phyloP scores from a whole-genome alignment of 2,888 invertebrate genomes.

The Actias luna region DNA sequence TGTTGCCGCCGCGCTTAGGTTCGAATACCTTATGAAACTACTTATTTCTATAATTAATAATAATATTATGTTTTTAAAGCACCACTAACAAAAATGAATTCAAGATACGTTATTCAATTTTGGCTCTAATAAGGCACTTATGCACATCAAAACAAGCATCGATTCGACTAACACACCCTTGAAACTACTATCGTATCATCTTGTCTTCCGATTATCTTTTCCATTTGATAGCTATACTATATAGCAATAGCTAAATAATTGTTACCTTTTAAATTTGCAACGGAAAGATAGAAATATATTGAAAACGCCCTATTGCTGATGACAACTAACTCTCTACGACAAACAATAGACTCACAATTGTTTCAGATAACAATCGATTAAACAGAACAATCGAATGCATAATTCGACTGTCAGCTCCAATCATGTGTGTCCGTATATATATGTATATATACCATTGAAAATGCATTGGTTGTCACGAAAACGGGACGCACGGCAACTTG shows the following conservation, averaged over 20 bases:
- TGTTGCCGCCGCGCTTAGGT: too few species aligned
- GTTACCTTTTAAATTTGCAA: background rate
- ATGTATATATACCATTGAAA: background rate
- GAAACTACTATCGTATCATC: too few species aligned
- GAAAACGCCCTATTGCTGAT: background rate
- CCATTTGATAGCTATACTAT: too few species aligned
- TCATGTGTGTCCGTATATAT: background rate
- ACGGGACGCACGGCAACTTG: slow-evolving; percentile 1
- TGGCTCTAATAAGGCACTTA: too few species aligned
- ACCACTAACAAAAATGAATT: too few species aligned
- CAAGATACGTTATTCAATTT: too few species aligned
- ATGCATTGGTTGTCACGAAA: background rate
- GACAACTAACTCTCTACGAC: background rate
- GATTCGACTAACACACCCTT: too few species aligned
- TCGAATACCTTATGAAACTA: too few species aligned
- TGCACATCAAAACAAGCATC: too few species aligned
- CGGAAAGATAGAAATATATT: background rate
- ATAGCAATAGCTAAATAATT: background rate
- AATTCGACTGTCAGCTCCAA: background rate
- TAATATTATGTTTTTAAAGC: too few species aligned
- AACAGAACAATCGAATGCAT: slow-evolving; percentile 3
- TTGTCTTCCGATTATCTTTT: too few species aligned
- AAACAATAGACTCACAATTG: slow-evolving; percentile 3
- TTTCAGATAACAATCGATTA: slow-evolving; percentile 2
- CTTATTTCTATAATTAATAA: too few species aligned